phyloP scores from a whole-genome alignment of 2,797 vertebrate genomes.

The Rhinatrema bivittatum region DNA sequence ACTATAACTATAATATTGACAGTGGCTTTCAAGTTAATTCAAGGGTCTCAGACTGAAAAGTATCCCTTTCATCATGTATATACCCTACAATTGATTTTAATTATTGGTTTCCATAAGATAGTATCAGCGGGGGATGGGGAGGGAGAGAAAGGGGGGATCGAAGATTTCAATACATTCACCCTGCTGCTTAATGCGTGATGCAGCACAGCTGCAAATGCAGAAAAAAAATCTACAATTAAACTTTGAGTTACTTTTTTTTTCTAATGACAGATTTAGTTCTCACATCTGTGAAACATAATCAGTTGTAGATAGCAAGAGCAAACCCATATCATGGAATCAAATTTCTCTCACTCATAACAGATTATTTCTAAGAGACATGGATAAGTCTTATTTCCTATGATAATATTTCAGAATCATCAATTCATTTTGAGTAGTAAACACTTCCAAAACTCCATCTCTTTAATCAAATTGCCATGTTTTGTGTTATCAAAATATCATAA shows the following conservation, averaged over 20 bases:
- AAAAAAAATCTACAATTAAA: constrained; percentile 48
- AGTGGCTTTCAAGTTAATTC: constrained; percentile 26
- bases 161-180: constrained; percentile 30
- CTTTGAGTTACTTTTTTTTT: constrained; percentile 16
- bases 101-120: constrained; percentile 30
- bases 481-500: too few relatives aligned
- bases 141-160: too few relatives aligned
- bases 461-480: too few relatives aligned
- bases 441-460: too few relatives aligned
- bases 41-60: constrained; percentile 16
- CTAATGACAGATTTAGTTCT: constrained; percentile 19
- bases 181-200: constrained; percentile 30
- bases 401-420: too few relatives aligned
- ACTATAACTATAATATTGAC: constrained; percentile 6
- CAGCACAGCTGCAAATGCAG: constrained; percentile 36
- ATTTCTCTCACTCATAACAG: too few relatives aligned
- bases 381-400: too few relatives aligned
- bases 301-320: too few relatives aligned
- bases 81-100: constrained; percentile 37
- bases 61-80: constrained; percentile 17
- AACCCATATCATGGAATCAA: too few relatives aligned
- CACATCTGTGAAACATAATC: constrained; percentile 7
- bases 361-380: too few relatives aligned
- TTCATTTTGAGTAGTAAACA: too few relatives aligned
- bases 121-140: too few relatives aligned